phyloP scores from a whole-genome alignment of 2,113 vertebrate genomes.

The Acanthochromis polyacanthus region DNA sequence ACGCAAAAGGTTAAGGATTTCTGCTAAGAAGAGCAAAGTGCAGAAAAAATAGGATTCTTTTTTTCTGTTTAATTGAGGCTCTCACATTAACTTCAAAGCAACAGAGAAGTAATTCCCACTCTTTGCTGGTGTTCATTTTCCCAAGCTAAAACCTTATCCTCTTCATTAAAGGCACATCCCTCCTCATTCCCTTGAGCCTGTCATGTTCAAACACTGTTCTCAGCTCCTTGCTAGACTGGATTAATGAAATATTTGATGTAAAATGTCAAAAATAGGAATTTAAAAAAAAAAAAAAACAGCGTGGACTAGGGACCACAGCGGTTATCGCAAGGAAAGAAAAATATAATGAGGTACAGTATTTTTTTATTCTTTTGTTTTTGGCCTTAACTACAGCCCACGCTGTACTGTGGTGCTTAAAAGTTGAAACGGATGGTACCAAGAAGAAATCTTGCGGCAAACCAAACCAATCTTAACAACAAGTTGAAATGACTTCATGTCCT shows the following conservation, averaged over 20 bases:
- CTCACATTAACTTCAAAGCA: constrained; percentile 80
- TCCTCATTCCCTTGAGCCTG: constrained; percentile 67
- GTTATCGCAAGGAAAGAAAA: constrained; percentile 47
- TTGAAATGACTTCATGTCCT: not conserved
- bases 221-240: constrained; percentile 51
- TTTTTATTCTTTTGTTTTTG: not conserved
- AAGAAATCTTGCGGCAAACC: not conserved
- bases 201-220: constrained; percentile 76
- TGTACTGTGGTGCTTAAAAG: constrained; percentile 10
- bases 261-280: constrained; percentile 72
- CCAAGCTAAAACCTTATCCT: constrained; percentile 69
- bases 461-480: constrained; percentile 9
- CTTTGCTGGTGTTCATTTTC: constrained; percentile 69
- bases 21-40: constrained; percentile 46
- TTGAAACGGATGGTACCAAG: not conserved
- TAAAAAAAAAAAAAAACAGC: constrained; percentile 41
- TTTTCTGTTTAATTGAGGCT: constrained; percentile 70
- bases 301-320: constrained; percentile 38
- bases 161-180: constrained; percentile 72
- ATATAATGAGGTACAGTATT: constrained; percentile 22
- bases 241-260: constrained; percentile 72
- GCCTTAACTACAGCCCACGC: not conserved
- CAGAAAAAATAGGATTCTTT: constrained; percentile 16
- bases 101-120: constrained; percentile 63
- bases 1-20: constrained; percentile 53